Conservation (phyloP, 2,888 invertebrate species). For the Habrosyne pyritoides region DNA sequence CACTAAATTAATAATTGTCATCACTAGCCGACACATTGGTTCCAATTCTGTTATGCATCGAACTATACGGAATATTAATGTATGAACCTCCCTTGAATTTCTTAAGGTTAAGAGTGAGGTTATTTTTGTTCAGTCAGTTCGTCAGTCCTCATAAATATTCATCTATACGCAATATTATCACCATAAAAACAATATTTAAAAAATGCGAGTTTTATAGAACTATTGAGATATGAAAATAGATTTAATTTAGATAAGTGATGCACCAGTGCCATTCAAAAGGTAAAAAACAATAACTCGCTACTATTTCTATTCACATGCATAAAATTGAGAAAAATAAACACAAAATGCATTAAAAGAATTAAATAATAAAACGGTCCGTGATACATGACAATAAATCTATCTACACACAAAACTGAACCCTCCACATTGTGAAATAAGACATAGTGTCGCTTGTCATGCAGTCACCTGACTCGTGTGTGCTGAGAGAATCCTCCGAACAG, state of each 20-base stretch:
- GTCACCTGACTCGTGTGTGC: conserved; percentile 92
- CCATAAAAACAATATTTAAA: too few relatives aligned
- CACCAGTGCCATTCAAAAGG: not conserved
- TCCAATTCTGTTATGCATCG: too few relatives aligned
- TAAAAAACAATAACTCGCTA: not conserved
- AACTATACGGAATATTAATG: too few relatives aligned
- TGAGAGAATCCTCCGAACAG: conserved; percentile 91
- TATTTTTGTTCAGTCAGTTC: too few relatives aligned
- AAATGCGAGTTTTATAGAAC: too few relatives aligned
- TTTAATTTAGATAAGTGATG: too few relatives aligned
- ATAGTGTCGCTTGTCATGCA: conserved; percentile 63
- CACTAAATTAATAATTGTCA: not conserved
- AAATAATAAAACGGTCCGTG: conserved; percentile 17
- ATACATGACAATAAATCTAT: conserved; percentile 24
- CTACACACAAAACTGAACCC: conserved; percentile 55
- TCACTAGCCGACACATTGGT: not conserved
- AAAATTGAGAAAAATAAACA: conserved; percentile 8
- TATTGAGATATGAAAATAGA: too few relatives aligned
- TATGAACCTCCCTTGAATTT: too few relatives aligned
- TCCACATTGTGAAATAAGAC: conserved; percentile 34
- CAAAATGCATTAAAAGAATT: conserved; percentile 14
- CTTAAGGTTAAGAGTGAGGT: too few relatives aligned
- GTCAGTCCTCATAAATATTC: too few relatives aligned
- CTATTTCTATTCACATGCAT: conserved; percentile 17
- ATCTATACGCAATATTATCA: too few relatives aligned